phyloP scores from a whole-genome alignment of 2,113 vertebrate genomes.

The Periophthalmodon schlosseri region DNA sequence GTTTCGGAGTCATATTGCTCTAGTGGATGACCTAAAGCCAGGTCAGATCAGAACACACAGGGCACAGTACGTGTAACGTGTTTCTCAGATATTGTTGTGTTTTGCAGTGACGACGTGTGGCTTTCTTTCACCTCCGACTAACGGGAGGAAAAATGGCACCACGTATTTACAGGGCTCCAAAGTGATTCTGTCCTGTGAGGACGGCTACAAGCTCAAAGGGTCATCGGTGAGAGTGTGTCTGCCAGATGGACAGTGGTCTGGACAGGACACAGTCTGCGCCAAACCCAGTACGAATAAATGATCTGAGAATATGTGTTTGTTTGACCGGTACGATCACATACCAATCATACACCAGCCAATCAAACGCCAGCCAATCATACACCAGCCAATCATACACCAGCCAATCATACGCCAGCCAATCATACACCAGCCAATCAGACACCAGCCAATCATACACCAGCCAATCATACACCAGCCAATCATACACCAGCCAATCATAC shows the following conservation, averaged over 20 bases:
- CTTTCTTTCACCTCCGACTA: constrained; percentile 79
- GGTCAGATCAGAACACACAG: constrained; percentile 64
- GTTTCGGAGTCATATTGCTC: constrained; percentile 71
- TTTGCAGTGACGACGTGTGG: constrained; percentile 85
- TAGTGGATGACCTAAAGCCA: constrained; percentile 71
- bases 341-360: not conserved
- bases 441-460: not conserved
- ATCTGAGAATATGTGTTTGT: not conserved
- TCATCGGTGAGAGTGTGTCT: constrained; percentile 78
- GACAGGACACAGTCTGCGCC: constrained; percentile 69
- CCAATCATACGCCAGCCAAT: not conserved
- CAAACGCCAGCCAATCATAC: too few relatives aligned
- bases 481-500: too few relatives aligned
- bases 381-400: not conserved
- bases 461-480: too few relatives aligned
- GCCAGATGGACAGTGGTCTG: constrained; percentile 80
- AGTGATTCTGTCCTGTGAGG: constrained; percentile 77
- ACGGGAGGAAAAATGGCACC: constrained; percentile 82
- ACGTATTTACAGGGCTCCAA: constrained; percentile 79
- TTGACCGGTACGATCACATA: not conserved
- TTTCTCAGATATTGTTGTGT: constrained; percentile 1
- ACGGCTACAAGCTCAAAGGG: constrained; percentile 76
- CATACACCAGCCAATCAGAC: too few relatives aligned
- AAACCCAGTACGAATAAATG: constrained; percentile 44
- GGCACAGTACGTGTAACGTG: not conserved